Percentiles rank a stretch among this genome's conserved stretches.
Evolutionary conservation across 2,113 vertebrate genomes (phyloP).

Genomic region (Agapornis roseicollis): DNA sequence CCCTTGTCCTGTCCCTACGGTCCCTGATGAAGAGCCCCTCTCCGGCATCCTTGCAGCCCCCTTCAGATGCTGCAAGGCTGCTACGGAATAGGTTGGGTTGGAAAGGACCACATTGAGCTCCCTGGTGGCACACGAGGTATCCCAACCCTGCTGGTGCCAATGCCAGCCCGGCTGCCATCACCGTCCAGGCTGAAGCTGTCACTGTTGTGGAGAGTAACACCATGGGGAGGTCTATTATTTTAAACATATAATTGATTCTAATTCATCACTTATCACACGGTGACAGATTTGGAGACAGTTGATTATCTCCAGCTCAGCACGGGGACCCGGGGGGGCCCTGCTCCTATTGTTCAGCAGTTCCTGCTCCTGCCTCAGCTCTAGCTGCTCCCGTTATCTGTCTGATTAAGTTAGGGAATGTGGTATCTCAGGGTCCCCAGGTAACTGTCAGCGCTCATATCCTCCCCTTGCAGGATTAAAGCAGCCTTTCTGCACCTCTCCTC

Average conservation of each 20-base stretch:
- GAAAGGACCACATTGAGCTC: not conserved
- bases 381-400: constrained; percentile 70
- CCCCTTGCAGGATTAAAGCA: constrained; percentile 16
- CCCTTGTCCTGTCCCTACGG: not conserved
- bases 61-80: not conserved
- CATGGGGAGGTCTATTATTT: constrained; percentile 73
- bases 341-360: constrained; percentile 63
- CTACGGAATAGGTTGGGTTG: not conserved
- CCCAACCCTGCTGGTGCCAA: not conserved
- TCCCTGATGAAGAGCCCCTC: not conserved
- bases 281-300: constrained; percentile 79
- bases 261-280: constrained; percentile 77
- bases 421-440: constrained; percentile 67
- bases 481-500: constrained; percentile 39
- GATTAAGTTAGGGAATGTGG: constrained; percentile 77
- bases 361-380: constrained; percentile 49
- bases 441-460: constrained; percentile 19
- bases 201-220: constrained; percentile 26
- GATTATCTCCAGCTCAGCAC: constrained; percentile 73
- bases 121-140: fast-evolving
- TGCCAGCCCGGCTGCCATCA: not conserved
- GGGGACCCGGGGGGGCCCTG: constrained; percentile 28
- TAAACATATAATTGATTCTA: constrained; percentile 81
- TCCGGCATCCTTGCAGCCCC: not conserved
- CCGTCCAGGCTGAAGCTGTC: constrained; percentile 29